These are phyloP conservation scores for Mionectes olivaceus DNA, from an alignment of 2,797 vertebrate genomes.

Conservation along the genomic window DNA sequence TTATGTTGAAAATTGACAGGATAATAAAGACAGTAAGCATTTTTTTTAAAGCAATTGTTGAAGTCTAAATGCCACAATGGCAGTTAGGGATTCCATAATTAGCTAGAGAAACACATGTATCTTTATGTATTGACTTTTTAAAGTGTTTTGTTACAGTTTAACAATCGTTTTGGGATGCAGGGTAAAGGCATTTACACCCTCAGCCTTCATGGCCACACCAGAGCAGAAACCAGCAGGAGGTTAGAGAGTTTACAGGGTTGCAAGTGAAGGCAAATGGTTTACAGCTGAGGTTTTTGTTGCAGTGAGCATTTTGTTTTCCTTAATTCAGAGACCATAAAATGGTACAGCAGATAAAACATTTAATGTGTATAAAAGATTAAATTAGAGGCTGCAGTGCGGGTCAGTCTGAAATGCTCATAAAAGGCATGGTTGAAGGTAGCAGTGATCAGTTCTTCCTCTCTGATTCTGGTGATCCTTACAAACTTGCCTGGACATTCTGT, in stretches of 20 bases:
- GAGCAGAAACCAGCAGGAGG: neutral
- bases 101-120: neutral
- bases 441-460: neutral
- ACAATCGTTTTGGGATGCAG: neutral
- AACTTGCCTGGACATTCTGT: neutral
- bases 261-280: neutral
- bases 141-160: neutral
- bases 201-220: neutral
- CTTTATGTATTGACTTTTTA: neutral
- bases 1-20: neutral
- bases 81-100: neutral
- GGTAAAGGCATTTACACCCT: neutral
- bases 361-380: neutral
- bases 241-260: neutral
- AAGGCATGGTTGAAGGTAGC: neutral
- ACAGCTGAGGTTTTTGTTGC: neutral
- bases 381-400: neutral
- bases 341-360: neutral
- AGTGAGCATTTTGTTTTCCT: neutral
- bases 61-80: neutral
- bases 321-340: neutral
- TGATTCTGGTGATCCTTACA: neutral
- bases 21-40: neutral
- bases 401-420: neutral
- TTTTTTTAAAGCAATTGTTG: neutral